A percentile compares a stretch with the other conserved stretches of the same genome.
Conservation (phyloP, 1,140 invertebrate genomes). For the Anastrepha obliqua region DNA sequence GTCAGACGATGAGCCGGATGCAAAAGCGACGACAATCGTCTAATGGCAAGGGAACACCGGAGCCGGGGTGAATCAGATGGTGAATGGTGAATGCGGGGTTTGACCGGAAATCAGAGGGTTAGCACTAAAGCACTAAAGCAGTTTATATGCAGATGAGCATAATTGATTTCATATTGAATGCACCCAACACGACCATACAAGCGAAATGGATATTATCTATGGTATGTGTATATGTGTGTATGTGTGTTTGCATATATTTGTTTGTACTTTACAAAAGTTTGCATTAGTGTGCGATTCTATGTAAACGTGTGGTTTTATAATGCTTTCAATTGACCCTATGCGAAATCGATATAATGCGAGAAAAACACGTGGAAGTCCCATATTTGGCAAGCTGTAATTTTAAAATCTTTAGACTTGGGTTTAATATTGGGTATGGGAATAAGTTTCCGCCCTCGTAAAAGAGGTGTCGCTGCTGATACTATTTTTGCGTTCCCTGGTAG, state of each 20-base stretch:
- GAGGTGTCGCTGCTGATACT: no score
- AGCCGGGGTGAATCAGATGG: neutral
- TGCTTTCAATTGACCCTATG: neutral
- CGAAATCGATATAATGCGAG: neutral
- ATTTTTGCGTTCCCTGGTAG: no score
- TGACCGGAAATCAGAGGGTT: constrained; percentile 21
- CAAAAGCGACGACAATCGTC: constrained; percentile 1
- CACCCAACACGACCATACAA: constrained; percentile 15
- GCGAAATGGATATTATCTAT: neutral
- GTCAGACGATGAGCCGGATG: constrained; percentile 46
- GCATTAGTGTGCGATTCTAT: neutral
- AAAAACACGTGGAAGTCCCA: no score
- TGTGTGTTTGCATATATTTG: neutral
- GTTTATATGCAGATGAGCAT: constrained; percentile 73
- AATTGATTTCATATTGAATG: constrained; percentile 68
- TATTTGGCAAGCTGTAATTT: no score
- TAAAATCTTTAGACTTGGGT: no score
- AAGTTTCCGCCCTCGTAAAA: no score
- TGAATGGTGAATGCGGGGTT: neutral
- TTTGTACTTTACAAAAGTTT: neutral
- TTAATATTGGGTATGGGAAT: no score
- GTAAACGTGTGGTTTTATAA: neutral
- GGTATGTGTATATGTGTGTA: neutral
- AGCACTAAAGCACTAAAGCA: constrained; percentile 61
- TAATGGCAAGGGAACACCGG: neutral